These are phyloP conservation scores for Rhizoglyphus robini DNA, from an alignment of 1,140 invertebrate species.

Conservation along the genomic window DNA sequence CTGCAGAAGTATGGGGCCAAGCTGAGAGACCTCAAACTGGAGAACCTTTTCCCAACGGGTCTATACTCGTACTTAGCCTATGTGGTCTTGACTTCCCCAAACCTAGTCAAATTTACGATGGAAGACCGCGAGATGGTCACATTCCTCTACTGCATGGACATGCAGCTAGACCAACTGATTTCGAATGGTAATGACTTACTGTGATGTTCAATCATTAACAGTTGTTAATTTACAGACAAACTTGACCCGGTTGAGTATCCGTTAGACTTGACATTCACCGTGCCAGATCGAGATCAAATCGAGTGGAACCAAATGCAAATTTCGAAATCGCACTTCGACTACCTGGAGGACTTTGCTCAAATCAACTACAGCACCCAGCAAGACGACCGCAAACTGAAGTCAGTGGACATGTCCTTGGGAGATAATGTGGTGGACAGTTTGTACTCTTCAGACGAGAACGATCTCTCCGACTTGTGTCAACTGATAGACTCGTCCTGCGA, in stretches of 20 bases:
- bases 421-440: not conserved
- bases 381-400: not conserved
- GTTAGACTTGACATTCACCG: not conserved
- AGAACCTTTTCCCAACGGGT: not conserved
- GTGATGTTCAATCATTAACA: not conserved
- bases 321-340: not conserved
- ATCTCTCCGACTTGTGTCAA: conserved; percentile 2
- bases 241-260: not conserved
- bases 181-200: no score
- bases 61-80: not conserved
- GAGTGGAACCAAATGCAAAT: not conserved
- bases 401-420: not conserved
- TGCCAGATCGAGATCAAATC: not conserved
- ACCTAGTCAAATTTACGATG: not conserved
- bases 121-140: not conserved
- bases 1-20: not conserved
- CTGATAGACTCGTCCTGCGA: not conserved
- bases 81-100: not conserved
- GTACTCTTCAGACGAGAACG: not conserved
- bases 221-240: not conserved
- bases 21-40: not conserved
- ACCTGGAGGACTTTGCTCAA: not conserved
- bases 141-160: not conserved
- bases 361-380: not conserved
- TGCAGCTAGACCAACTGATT: no score